A percentile compares a stretch with the other conserved stretches of the same genome.
These are phyloP conservation scores for Abrostola tripartita DNA, from an alignment of 2,888 invertebrate species.

Conservation along the genomic window DNA sequence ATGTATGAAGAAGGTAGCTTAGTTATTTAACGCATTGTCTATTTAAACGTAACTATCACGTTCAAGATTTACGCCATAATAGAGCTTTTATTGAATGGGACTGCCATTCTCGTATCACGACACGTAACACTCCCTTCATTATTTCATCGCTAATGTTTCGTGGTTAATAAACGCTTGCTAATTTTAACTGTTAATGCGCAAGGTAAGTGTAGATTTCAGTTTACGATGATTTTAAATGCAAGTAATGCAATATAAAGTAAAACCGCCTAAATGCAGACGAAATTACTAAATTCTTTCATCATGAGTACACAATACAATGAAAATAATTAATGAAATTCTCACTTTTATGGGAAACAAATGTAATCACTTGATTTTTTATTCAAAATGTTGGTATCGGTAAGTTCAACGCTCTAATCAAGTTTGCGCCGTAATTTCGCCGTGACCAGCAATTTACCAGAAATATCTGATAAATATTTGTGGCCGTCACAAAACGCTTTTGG, in stretches of 20 bases:
- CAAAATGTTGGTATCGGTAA: slow-evolving; percentile 44
- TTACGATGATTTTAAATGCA: slow-evolving; percentile 27
- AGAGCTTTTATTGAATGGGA: slow-evolving; percentile 35
- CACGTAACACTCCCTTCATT: slow-evolving; percentile 18
- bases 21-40: slow-evolving; percentile 34
- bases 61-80: slow-evolving; percentile 19
- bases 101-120: slow-evolving; percentile 8
- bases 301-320: slow-evolving; percentile 12
- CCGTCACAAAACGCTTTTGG: slow-evolving; percentile 55
- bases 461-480: slow-evolving; percentile 75
- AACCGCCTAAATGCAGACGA: slow-evolving; percentile 13
- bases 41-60: slow-evolving; percentile 5
- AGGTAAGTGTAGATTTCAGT: slow-evolving; percentile 25
- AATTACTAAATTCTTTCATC: not conserved
- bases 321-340: slow-evolving; percentile 13
- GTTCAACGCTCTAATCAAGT: slow-evolving; percentile 71
- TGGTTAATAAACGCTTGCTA: slow-evolving; percentile 18
- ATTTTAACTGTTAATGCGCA: slow-evolving; percentile 26
- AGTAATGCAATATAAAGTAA: slow-evolving; percentile 16
- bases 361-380: slow-evolving; percentile 23
- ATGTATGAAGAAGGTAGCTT: slow-evolving; percentile 30
- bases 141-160: slow-evolving; percentile 28
- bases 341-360: slow-evolving; percentile 26
- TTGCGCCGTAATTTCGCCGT: slow-evolving; percentile 60
- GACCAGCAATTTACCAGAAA: slow-evolving; percentile 69